phyloP scores from a whole-genome alignment of 2,797 vertebrate genomes.

The Carduelis carduelis region DNA sequence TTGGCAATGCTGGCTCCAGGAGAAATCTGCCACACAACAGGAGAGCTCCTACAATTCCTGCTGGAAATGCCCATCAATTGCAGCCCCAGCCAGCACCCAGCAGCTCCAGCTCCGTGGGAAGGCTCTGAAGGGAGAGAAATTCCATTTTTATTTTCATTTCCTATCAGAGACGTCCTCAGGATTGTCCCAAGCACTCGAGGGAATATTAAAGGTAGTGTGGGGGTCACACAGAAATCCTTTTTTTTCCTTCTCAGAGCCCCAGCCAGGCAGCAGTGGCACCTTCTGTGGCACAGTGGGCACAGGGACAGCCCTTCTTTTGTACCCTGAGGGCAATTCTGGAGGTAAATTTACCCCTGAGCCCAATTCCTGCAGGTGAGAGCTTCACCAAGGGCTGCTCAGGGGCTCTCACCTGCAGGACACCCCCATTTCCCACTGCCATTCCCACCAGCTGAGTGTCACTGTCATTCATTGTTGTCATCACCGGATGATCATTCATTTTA shows the following conservation, averaged over 20 bases:
- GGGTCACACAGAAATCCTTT: background rate
- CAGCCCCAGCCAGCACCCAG: background rate
- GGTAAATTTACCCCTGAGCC: background rate
- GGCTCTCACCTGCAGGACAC: too few relatives aligned
- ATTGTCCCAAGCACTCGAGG: background rate
- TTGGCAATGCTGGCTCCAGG: background rate
- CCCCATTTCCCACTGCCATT: background rate
- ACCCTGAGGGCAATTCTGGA: background rate
- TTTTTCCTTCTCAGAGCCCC: background rate
- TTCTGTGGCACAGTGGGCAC: background rate
- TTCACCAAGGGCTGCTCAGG: too few relatives aligned
- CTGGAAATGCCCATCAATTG: conserved; percentile 30
- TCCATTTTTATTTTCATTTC: background rate
- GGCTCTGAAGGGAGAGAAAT: background rate
- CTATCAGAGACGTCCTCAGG: background rate
- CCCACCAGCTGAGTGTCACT: background rate
- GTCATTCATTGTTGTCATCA: background rate
- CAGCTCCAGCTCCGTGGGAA: background rate
- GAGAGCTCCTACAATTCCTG: background rate
- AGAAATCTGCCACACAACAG: conserved; percentile 17
- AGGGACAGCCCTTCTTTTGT: background rate
- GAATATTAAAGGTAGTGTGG: background rate
- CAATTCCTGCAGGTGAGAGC: background rate
- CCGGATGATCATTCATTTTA: background rate
- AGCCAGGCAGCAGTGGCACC: background rate